These are phyloP conservation scores for Stomorhina lunata DNA, from an alignment of 2,888 invertebrate species.

Conservation along the genomic window DNA sequence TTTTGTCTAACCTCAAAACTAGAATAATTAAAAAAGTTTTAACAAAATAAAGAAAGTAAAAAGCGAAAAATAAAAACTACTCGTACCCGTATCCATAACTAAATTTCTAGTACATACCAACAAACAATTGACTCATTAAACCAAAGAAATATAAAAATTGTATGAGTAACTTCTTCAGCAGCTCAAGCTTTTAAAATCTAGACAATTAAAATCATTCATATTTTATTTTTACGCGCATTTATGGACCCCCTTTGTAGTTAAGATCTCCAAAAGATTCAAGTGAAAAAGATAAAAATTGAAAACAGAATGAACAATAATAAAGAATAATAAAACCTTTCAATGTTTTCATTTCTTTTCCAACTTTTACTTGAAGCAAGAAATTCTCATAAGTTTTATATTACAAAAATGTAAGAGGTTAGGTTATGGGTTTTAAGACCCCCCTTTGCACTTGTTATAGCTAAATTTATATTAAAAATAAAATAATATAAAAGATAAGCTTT, in stretches of 20 bases:
- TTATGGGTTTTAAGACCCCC: no score
- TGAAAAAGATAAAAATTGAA: neutral
- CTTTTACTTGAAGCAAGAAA: neutral
- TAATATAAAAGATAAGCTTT: no score
- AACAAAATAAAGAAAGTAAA: constrained; percentile 22
- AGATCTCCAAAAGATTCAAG: constrained; percentile 10
- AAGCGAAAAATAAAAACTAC: constrained; percentile 10
- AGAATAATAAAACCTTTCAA: neutral
- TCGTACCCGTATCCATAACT: constrained; percentile 3
- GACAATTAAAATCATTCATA: constrained; percentile 32
- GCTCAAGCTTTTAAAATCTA: neutral
- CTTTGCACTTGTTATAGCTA: no score
- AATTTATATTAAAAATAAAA: no score
- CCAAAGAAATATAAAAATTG: constrained; percentile 6
- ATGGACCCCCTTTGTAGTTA: neutral
- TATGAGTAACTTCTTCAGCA: constrained; percentile 31
- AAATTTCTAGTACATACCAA: neutral
- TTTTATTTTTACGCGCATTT: no score
- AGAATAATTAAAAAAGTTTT: neutral
- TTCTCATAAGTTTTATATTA: constrained; percentile 14
- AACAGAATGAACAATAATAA: neutral
- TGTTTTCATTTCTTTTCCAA: neutral
- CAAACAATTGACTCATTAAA: constrained; percentile 30
- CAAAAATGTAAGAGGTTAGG: no score
- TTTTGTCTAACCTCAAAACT: constrained; percentile 9